Percentiles rank a stretch among this genome's conserved stretches.
These are phyloP conservation scores for Isichthys henryi DNA, from an alignment of 2,113 vertebrate genomes.

Conservation along the genomic window DNA sequence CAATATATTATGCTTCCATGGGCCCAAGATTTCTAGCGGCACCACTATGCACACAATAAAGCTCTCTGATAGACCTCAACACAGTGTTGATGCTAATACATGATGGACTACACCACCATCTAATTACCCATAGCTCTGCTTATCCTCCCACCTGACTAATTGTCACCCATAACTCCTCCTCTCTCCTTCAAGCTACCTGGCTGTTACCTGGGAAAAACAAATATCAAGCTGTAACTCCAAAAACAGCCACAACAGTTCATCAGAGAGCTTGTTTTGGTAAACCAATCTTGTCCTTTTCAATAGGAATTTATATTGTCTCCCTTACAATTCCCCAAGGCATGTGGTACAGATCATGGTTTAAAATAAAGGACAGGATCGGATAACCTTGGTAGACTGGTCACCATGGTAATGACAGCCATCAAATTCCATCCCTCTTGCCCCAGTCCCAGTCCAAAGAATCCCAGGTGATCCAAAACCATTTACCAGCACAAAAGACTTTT, in stretches of 20 bases:
- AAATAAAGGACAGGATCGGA: constrained; percentile 5
- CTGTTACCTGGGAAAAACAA: not conserved
- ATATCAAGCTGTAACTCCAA: not conserved
- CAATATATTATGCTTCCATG: not conserved
- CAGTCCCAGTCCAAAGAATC: not conserved
- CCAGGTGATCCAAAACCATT: not conserved
- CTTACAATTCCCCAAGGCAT: not conserved
- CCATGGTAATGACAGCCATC: not conserved
- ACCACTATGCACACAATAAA: not conserved
- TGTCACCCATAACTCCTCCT: not conserved
- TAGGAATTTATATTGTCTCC: not conserved
- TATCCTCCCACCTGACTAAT: not conserved
- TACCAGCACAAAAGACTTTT: not conserved
- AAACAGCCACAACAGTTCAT: not conserved
- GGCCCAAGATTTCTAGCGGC: not conserved
- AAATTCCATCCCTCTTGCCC: not conserved
- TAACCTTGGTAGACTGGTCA: constrained; percentile 21
- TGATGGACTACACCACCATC: not conserved
- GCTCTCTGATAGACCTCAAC: not conserved
- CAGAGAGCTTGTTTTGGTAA: not conserved
- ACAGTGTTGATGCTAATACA: not conserved
- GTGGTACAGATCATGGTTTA: not conserved
- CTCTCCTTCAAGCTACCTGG: not conserved
- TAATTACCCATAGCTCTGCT: not conserved
- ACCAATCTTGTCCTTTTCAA: not conserved